Percentiles rank a stretch among this genome's conserved stretches.
phyloP scores from a whole-genome alignment of 2,888 invertebrate species.

The Auanema sp. region DNA sequence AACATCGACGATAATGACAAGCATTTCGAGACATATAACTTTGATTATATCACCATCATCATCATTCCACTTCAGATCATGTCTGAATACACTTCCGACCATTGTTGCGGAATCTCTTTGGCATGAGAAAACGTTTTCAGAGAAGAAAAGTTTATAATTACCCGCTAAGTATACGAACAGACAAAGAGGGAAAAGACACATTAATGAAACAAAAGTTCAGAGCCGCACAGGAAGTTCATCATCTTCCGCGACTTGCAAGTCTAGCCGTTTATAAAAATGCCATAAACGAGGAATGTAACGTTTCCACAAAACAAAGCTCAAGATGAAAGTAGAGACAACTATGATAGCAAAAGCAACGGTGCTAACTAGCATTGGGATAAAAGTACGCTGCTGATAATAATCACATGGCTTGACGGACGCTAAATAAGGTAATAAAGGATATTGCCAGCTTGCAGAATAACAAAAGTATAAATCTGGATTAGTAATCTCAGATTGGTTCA shows the following conservation, averaged over 20 bases:
- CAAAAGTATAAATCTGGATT: constrained; percentile 53
- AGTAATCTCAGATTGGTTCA: constrained; percentile 36
- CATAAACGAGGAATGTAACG: constrained; percentile 18
- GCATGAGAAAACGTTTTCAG: too few species aligned
- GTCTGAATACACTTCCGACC: too few species aligned
- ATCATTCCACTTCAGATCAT: too few species aligned
- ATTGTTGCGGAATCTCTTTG: too few species aligned
- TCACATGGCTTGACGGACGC: constrained; percentile 42
- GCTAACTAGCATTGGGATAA: constrained; percentile 43
- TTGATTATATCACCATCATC: too few species aligned
- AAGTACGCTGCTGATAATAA: constrained; percentile 24
- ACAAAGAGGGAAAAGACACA: too few species aligned
- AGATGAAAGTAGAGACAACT: constrained; percentile 35
- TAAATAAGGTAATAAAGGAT: constrained; percentile 51
- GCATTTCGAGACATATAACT: too few species aligned
- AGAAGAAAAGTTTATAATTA: too few species aligned
- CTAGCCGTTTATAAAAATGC: constrained; percentile 31
- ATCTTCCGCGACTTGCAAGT: background rate
- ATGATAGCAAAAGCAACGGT: constrained; percentile 39
- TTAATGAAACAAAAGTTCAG: too few species aligned
- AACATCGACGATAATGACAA: too few species aligned
- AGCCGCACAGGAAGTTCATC: too few species aligned
- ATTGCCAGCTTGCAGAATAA: constrained; percentile 54
- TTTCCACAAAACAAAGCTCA: constrained; percentile 28
- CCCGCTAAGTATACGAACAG: too few species aligned